Conservation (phyloP, 2,113 vertebrate species). For the Megatriorchis doriae region DNA sequence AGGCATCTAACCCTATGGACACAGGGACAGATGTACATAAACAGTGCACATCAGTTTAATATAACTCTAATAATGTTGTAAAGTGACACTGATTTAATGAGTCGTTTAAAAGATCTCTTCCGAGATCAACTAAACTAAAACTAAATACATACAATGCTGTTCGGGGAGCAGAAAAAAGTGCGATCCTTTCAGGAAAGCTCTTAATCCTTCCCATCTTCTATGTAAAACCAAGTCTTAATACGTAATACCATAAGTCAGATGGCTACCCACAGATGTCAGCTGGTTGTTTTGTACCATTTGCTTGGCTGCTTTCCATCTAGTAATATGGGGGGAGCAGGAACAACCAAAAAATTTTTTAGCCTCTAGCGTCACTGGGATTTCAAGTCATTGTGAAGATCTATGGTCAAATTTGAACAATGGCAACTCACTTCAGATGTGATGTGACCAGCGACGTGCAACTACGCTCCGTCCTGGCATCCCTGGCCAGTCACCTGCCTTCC, state of each 20-base stretch:
- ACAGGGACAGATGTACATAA: fast-evolving
- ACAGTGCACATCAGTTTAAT: background rate
- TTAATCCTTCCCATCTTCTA: background rate
- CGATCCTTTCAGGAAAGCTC: fast-evolving
- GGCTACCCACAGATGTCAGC: background rate
- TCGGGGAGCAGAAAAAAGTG: background rate
- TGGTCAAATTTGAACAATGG: background rate
- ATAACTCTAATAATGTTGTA: background rate
- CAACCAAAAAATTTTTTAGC: background rate
- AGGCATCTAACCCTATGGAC: background rate
- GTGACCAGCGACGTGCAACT: background rate
- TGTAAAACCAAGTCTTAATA: background rate
- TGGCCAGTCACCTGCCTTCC: background rate
- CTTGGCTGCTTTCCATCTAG: background rate
- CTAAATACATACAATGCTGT: background rate
- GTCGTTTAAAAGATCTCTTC: background rate
- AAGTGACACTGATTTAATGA: background rate
- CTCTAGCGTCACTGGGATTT: background rate
- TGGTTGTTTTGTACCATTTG: background rate
- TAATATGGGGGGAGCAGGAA: background rate
- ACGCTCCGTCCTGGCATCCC: background rate
- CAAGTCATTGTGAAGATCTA: background rate
- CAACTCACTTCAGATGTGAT: background rate
- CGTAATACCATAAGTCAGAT: background rate
- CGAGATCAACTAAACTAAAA: background rate